Conservation (phyloP, 2,888 invertebrate species). For the Dilophus febrilis region DNA sequence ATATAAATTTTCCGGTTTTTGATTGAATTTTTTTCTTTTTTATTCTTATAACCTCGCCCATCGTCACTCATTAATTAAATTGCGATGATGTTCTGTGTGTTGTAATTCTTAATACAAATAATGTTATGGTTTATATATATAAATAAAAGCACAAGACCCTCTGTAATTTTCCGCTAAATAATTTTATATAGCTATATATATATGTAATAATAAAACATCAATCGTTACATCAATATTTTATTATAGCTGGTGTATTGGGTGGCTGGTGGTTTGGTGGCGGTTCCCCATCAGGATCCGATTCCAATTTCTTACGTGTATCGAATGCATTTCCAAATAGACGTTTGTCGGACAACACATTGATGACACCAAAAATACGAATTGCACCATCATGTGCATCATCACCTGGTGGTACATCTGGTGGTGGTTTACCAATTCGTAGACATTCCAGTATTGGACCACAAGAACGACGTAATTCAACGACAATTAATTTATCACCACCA, state of each 20-base stretch:
- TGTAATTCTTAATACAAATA: too few species aligned
- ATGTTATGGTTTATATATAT: too few species aligned
- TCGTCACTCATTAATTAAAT: too few species aligned
- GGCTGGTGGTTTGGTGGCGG: constrained; percentile 79
- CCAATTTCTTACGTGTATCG: constrained; percentile 72
- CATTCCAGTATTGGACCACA: constrained; percentile 87
- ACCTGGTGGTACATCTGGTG: constrained; percentile 49
- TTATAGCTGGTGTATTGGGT: constrained; percentile 44
- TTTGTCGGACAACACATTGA: constrained; percentile 79
- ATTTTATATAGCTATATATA: constrained; percentile 9
- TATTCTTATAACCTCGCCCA: too few species aligned
- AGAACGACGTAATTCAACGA: constrained; percentile 66
- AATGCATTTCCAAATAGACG: constrained; percentile 71
- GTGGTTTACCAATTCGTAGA: constrained; percentile 66
- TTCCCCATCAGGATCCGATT: constrained; percentile 67
- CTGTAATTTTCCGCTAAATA: too few species aligned
- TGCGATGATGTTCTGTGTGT: too few species aligned
- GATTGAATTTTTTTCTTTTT: too few species aligned
- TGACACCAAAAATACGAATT: constrained; percentile 77
- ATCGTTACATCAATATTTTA: constrained; percentile 17
- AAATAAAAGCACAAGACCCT: too few species aligned
- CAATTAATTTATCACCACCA: constrained; percentile 72
- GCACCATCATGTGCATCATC: constrained; percentile 81
- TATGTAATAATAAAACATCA: constrained; percentile 16
- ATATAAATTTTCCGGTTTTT: too few species aligned